Percentiles rank a stretch among this genome's conserved stretches.
These are phyloP conservation scores for Dermochelys coriacea DNA, from an alignment of 2,797 vertebrate genomes.

Conservation along the genomic window DNA sequence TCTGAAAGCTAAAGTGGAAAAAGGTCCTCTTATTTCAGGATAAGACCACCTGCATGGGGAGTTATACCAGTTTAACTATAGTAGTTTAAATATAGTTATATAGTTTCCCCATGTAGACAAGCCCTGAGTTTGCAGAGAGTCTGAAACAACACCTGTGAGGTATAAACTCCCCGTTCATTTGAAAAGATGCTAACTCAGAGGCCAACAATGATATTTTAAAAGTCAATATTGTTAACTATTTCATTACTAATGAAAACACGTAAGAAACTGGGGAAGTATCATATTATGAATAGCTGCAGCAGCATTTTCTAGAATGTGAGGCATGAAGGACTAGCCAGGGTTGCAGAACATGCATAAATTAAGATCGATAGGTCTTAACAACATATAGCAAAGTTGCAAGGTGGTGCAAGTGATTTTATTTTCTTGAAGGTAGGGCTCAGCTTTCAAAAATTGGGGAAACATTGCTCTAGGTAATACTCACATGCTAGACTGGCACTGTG, in stretches of 20 bases:
- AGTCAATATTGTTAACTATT: conserved; percentile 26
- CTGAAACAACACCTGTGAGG: conserved; percentile 1
- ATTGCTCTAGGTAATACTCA: neutral
- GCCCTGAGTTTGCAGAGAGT: neutral
- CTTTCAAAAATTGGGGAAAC: neutral
- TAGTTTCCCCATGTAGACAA: neutral
- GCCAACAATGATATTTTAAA: neutral
- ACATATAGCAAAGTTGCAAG: neutral
- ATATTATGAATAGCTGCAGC: neutral
- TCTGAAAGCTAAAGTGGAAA: neutral
- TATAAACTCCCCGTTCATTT: neutral
- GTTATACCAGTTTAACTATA: conserved; percentile 46
- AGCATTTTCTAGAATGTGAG: neutral
- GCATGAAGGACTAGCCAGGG: neutral
- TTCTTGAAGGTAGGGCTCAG: neutral
- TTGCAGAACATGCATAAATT: neutral
- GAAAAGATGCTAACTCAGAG: neutral
- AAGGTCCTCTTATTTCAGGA: conserved; percentile 42
- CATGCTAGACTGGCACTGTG: neutral
- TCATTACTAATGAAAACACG: neutral
- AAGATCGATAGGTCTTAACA: neutral
- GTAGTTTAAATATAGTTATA: conserved; percentile 27
- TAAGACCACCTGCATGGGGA: conserved; percentile 2
- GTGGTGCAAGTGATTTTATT: neutral
- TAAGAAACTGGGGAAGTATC: neutral